Percentiles rank a stretch among this genome's conserved stretches.
Evolutionary conservation across 2,113 vertebrate genomes (phyloP).

Genomic region (Odobenus rosmarus): DNA sequence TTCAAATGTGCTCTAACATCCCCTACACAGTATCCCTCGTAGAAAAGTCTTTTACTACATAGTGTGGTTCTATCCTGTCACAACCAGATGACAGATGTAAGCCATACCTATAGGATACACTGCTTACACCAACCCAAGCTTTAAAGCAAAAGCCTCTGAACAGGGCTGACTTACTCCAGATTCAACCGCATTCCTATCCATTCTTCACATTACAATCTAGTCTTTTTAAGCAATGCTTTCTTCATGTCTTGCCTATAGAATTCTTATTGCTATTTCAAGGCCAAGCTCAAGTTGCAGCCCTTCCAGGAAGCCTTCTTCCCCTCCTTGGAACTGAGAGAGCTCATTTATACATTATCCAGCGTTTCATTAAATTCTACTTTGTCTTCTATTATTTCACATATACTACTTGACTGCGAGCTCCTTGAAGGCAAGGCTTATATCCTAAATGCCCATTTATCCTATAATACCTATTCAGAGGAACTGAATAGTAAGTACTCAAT

Average conservation of each 20-base stretch:
- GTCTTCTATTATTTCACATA: background rate
- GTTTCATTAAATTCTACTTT: conserved; percentile 37
- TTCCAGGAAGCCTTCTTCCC: background rate
- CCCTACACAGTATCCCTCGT: background rate
- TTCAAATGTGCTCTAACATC: background rate
- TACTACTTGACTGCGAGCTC: conserved; percentile 4
- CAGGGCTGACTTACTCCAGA: background rate
- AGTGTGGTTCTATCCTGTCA: background rate
- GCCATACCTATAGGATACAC: background rate
- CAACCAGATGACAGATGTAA: background rate
- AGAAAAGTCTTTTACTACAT: background rate
- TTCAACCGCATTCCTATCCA: background rate
- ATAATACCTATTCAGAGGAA: background rate
- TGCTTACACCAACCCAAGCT: background rate
- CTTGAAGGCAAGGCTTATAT: background rate
- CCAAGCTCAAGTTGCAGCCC: background rate
- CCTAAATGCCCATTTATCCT: background rate
- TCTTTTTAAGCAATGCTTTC: background rate
- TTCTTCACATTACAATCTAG: background rate
- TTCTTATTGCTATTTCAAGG: conserved; percentile 28
- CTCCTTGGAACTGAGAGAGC: background rate
- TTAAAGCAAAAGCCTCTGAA: background rate
- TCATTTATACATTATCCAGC: conserved; percentile 14
- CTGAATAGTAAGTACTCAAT: background rate
- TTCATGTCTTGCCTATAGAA: conserved; percentile 21